phyloP scores from a whole-genome alignment of 2,888 invertebrate species.

The Ochropacha duplaris region DNA sequence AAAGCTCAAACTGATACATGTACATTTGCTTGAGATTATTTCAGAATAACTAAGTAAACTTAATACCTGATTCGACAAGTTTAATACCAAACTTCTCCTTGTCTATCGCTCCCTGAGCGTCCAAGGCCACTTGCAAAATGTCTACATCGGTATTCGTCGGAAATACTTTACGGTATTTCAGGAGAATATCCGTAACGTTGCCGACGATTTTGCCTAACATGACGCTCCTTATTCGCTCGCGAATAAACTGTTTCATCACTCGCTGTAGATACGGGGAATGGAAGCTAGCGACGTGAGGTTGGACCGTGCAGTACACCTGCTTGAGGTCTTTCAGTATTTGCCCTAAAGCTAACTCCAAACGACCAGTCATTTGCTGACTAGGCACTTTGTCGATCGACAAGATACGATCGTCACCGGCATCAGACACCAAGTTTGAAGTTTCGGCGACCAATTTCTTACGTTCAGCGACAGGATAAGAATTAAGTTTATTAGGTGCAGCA shows the following conservation, averaged over 20 bases:
- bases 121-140: conserved; percentile 43
- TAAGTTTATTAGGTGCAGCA: conserved; percentile 32
- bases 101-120: conserved; percentile 21
- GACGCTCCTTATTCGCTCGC: conserved; percentile 54
- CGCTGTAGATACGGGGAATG: conserved; percentile 27
- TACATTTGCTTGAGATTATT: conserved; percentile 4
- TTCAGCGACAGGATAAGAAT: conserved; percentile 24
- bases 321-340: conserved; percentile 55
- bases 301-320: conserved; percentile 16
- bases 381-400: conserved; percentile 44
- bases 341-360: conserved; percentile 67
- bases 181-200: conserved; percentile 33
- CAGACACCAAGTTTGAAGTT: conserved; percentile 11
- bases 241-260: conserved; percentile 54
- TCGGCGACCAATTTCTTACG: conserved; percentile 32
- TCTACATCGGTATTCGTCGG: conserved; percentile 49
- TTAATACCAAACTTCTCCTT: background rate
- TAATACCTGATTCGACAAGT: conserved; percentile 3
- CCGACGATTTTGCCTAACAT: conserved; percentile 58
- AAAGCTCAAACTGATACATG: conserved; percentile 4
- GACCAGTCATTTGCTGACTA: conserved; percentile 49
- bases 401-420: background rate
- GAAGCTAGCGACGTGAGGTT: conserved; percentile 20
- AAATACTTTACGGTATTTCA: conserved; percentile 49
- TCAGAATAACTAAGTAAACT: background rate